phyloP scores from a whole-genome alignment of 53 echinoderm and acorn worm genomes.

The Echinometra lucunter region DNA sequence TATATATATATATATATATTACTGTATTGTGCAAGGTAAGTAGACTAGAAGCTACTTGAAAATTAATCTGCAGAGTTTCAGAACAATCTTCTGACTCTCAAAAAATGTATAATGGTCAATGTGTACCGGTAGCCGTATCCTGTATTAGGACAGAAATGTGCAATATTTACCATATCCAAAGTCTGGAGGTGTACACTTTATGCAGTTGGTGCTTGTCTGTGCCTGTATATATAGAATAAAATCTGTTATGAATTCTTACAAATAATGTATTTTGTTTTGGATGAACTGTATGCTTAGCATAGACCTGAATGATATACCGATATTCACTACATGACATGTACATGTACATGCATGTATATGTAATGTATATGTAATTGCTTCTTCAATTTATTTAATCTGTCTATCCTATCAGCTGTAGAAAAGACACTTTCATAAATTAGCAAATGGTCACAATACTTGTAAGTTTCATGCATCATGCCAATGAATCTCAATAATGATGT shows the following conservation, averaged over 20 bases:
- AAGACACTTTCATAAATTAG: neutral
- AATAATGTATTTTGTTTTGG: neutral
- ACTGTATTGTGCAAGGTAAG: neutral
- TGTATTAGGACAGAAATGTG: constrained; percentile 19
- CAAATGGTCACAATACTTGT: too few species aligned
- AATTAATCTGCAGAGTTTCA: too few species aligned
- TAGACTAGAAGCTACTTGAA: neutral
- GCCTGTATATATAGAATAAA: neutral
- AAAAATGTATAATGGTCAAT: neutral
- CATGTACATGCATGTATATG: too few species aligned
- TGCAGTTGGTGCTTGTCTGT: constrained; percentile 6
- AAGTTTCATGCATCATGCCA: too few species aligned
- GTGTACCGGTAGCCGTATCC: neutral
- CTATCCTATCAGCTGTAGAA: neutral
- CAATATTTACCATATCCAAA: constrained; percentile 4
- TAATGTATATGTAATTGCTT: neutral
- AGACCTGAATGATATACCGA: neutral
- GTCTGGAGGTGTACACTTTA: neutral
- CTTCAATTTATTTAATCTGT: neutral
- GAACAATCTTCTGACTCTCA: too few species aligned
- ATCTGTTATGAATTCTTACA: neutral
- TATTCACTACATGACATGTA: too few species aligned
- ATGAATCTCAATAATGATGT: too few species aligned
- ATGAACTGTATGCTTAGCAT: neutral
- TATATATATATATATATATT: neutral